A percentile compares a stretch with the other conserved stretches of the same genome.
phyloP scores from a whole-genome alignment of 2,888 invertebrate species.

The Acleris sparsana region DNA sequence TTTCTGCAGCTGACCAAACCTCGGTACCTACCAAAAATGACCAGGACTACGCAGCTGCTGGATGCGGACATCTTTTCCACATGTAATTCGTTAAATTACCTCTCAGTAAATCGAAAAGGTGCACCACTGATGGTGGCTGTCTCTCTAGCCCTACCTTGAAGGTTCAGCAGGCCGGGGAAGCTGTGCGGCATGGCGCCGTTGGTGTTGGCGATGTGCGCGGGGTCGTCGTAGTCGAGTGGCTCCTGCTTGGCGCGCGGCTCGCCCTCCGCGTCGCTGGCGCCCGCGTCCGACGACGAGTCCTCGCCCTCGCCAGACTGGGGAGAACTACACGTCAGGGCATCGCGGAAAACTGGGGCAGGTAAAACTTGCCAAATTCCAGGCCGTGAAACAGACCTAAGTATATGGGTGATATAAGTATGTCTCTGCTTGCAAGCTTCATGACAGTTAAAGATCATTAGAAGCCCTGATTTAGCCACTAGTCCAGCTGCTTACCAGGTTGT shows the following conservation, averaged over 20 bases:
- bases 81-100: no score
- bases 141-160: slow-evolving; percentile 86
- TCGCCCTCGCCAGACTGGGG: slow-evolving; percentile 85
- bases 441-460: no score
- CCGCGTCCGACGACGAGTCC: slow-evolving; percentile 93
- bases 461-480: neutral
- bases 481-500: slow-evolving; percentile 67
- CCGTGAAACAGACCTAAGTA: no score
- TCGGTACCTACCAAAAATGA: no score
- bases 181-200: slow-evolving; percentile 87
- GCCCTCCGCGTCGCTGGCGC: slow-evolving; percentile 87
- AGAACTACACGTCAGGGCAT: no score
- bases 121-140: neutral
- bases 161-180: slow-evolving; percentile 91
- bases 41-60: no score
- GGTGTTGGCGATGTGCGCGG: slow-evolving; percentile 85
- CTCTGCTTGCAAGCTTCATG: no score
- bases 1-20: no score
- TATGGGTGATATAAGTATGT: no score
- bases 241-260: slow-evolving; percentile 88
- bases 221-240: slow-evolving; percentile 88
- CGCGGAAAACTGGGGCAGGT: neutral
- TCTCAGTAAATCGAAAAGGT: no score
- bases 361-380: neutral
- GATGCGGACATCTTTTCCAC: no score